phyloP scores from a whole-genome alignment of 2,888 invertebrate genomes.

The Acronicta alni region DNA sequence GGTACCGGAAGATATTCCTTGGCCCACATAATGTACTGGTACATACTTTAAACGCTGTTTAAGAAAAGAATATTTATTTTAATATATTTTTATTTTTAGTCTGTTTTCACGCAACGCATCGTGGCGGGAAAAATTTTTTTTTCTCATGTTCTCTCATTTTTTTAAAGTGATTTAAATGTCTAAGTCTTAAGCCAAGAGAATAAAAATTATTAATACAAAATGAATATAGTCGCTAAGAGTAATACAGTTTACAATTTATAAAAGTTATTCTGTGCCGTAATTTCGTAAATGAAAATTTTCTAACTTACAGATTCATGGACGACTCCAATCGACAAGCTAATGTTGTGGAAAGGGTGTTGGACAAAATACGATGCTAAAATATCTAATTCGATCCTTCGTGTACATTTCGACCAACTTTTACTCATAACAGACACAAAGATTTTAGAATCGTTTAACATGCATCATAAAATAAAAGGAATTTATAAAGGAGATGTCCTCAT shows the following conservation, averaged over 20 bases:
- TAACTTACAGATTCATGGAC: conserved; percentile 63
- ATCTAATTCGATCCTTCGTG: conserved; percentile 58
- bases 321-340: conserved; percentile 72
- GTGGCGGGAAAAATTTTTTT: not conserved
- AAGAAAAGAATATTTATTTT: too few species aligned
- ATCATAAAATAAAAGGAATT: conserved; percentile 76
- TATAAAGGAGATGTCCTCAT: conserved; percentile 77
- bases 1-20: too few species aligned
- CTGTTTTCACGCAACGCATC: not conserved
- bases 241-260: not conserved
- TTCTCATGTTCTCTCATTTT: too few species aligned
- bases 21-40: too few species aligned
- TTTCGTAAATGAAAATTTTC: not conserved
- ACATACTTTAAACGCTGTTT: too few species aligned
- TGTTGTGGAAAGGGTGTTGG: conserved; percentile 76
- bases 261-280: not conserved
- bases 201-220: conserved; percentile 4
- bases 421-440: conserved; percentile 70
- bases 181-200: too few species aligned
- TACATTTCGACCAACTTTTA: conserved; percentile 75
- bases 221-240: conserved; percentile 15
- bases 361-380: conserved; percentile 63
- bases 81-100: too few species aligned
- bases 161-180: too few species aligned
- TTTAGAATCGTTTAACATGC: conserved; percentile 75